Conservation (phyloP, 2,888 invertebrate genomes). For the Sarcophaga variegata region DNA sequence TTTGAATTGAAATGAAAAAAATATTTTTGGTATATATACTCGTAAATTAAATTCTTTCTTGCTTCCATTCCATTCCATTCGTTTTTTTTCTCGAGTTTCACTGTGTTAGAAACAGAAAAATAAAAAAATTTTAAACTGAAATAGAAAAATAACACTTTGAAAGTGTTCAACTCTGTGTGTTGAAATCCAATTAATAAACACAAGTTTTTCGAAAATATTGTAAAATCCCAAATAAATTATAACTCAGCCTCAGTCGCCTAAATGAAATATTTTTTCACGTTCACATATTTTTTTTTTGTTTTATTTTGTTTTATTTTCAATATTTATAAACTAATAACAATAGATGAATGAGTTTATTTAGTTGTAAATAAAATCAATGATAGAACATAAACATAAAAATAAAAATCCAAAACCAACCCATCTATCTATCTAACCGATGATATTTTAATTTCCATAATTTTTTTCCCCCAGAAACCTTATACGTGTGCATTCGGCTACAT, state of each 20-base stretch:
- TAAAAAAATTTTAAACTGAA: constrained; percentile 27
- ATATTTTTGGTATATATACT: not conserved
- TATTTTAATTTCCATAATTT: constrained; percentile 41
- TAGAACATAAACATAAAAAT: not conserved
- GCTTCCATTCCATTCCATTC: not conserved
- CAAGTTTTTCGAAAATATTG: constrained; percentile 35
- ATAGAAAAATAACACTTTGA: constrained; percentile 58
- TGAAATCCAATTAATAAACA: constrained; percentile 69
- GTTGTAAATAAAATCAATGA: constrained; percentile 43
- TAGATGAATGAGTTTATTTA: constrained; percentile 52
- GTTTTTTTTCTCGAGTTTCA: constrained; percentile 1
- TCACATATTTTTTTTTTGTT: not conserved
- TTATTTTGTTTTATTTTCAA: no score
- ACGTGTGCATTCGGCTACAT: not conserved
- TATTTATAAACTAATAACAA: constrained; percentile 40
- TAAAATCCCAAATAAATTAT: constrained; percentile 51
- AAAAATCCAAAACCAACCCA: not conserved
- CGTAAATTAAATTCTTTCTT: constrained; percentile 1
- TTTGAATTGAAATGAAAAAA: not conserved
- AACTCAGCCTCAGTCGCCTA: not conserved
- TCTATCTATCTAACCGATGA: not conserved
- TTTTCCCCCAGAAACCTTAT: not conserved
- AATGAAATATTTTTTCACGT: constrained; percentile 39
- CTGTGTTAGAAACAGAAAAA: not conserved
- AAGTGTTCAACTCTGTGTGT: no score